Base-by-base conservation (phyloP, 2,797 vertebrate genomes). In the Prunella strophiata region DNA sequence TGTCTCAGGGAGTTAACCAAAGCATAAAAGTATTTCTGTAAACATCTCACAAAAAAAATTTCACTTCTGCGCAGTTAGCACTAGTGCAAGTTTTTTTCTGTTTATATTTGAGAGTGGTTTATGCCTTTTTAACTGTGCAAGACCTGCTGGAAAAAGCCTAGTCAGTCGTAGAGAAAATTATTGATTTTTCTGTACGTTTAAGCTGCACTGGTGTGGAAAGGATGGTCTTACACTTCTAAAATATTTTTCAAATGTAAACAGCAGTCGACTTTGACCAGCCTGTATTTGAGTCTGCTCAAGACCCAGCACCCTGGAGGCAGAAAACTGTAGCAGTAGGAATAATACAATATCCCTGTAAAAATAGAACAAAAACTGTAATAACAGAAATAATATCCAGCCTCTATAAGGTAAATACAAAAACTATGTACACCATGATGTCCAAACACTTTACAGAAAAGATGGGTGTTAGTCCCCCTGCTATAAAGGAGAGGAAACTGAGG, bases 121-220 rank as follows among this genome's bases (percentile, higher is more conserved):
- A 36, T 76, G 23, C 67, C n/a, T 85, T 94, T 86, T 88, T 82
- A 50, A 76, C n/a, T 47, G 42, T 88, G 67, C 42, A 76, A 85
- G 62, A 81, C 45, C 70, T 73, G 43, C 40, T 79, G 66, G 85
- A 81, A 96, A 94, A 93, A 47, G n/a, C 40, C 62, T 88, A 63
- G 76, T 93, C 76, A 59, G 43, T 88, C 20, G 1, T 45, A 75
- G 82, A 88, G 71, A 76, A 91, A 93, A 82, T 21, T 76, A 91
- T 78, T 84, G 89, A 93, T 95, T 94, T 96, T 90, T 32, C 45
- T 5, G 0, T 84, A 88, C 40, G 15, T 90, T 94, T 81, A 86
- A 84, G 83, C n/a, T 94, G 88, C 73, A 54, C 13, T 81, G 73
- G 38, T 89, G 79, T 84, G 76, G 91, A 84, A 91, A 91, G 27